Evolutionary conservation across 2,113 vertebrate genomes (phyloP).

Genomic region (Nothobranchius furzeri): DNA sequence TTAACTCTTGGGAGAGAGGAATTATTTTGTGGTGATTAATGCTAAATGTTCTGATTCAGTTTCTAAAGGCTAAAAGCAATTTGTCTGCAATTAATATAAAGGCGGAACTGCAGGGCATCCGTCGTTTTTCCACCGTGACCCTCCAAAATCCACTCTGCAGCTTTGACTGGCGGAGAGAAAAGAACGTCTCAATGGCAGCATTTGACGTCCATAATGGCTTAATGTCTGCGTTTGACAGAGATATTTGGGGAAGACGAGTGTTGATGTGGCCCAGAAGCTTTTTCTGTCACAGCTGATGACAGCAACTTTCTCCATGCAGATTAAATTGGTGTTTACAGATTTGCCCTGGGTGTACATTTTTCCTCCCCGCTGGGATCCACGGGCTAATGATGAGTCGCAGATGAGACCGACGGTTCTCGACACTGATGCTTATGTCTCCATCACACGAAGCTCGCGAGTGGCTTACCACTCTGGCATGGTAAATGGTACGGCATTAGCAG

Average conservation of each 20-base stretch:
- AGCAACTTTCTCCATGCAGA: constrained; percentile 92
- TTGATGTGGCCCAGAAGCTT: constrained; percentile 84
- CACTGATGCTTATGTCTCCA: constrained; percentile 74
- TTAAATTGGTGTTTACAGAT: constrained; percentile 96
- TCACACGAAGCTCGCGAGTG: constrained; percentile 60
- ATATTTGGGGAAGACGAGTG: constrained; percentile 78
- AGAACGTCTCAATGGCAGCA: constrained; percentile 80
- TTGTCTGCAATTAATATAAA: constrained; percentile 76
- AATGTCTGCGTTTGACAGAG: constrained; percentile 84
- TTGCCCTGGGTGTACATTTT: constrained; percentile 86
- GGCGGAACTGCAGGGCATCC: constrained; percentile 65
- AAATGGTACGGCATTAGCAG: constrained; percentile 51
- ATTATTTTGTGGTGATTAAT: constrained; percentile 51
- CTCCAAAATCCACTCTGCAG: constrained; percentile 58
- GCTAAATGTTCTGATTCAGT: constrained; percentile 43
- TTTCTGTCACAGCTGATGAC: constrained; percentile 87
- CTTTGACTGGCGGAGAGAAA: constrained; percentile 71
- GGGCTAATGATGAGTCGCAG: constrained; percentile 85
- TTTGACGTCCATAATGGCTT: constrained; percentile 87
- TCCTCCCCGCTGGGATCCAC: constrained; percentile 86
- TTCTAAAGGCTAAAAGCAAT: constrained; percentile 74
- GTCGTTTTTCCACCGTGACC: constrained; percentile 54
- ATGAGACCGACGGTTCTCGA: constrained; percentile 80
- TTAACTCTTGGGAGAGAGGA: constrained; percentile 40
- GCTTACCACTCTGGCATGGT: constrained; percentile 56